Base-by-base conservation (phyloP, 2,888 invertebrate genomes). In the Ariolimax columbianus region DNA sequence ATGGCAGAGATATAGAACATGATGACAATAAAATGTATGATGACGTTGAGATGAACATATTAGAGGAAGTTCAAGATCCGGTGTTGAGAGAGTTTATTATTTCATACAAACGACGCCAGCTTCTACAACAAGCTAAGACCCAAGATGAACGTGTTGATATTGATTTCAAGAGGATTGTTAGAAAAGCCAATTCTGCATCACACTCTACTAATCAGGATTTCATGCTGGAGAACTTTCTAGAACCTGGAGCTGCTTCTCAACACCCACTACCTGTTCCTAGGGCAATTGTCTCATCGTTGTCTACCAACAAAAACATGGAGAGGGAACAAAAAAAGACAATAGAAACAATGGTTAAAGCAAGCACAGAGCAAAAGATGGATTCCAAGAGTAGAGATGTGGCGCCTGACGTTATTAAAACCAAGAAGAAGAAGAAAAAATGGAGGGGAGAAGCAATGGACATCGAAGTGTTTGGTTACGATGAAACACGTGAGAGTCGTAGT, bases 381-480 rank as follows among this genome's bases (percentile, higher is more conserved):
- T 19, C 11, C 9, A 47, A 43, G 43, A 73, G 7, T 11, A 73
- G n/a, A 7, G 72, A 40, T n/a, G n/a, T 38, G 38, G 19, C 17
- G 23, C 19, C 19, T 70, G 70, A 70, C 7, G 36, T 0, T 36
- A 36, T 36, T 23, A 66, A 33, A 51, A 38, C 14, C 14, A 84
- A 84, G 80, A 66, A 73, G 2, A 84, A 83, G 63, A 89, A 88
- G 55, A 80, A 73, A 72, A 86, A 80, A 36, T 73, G 40, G 6
- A 36, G 63, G 26, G 80, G 59, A 47, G 87, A 88, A 78, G 89
- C 89, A 51, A 90, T 91, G 70, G 92, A 92, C 83, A 90, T 92
- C 26, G 91, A 92, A 86, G 90, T 91, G 23, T 92, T 92, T 88
- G 90, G 88, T 78, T 88, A 90, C 66, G 89, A 90, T 38, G 91